phyloP scores from a whole-genome alignment of 2,797 vertebrate genomes.

The Myotis vivesi region DNA sequence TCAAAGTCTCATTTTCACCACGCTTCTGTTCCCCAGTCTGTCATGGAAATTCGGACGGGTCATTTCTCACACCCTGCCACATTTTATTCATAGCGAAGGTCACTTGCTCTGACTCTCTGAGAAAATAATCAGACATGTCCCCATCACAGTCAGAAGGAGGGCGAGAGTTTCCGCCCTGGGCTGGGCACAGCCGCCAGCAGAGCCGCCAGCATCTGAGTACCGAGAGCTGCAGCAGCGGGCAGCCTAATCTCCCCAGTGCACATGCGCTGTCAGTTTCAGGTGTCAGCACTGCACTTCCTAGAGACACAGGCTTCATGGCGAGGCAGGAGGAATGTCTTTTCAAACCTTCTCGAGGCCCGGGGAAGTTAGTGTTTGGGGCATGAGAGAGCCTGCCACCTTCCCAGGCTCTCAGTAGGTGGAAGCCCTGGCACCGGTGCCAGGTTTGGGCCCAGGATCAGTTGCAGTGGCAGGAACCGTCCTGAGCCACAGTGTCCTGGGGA shows the following conservation, averaged over 20 bases:
- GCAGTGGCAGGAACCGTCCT: neutral
- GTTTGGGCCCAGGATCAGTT: conserved; percentile 7
- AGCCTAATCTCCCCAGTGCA: neutral
- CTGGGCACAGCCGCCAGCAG: neutral
- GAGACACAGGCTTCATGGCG: conserved; percentile 8
- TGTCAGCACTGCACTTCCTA: neutral
- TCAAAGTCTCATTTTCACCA: too few species aligned
- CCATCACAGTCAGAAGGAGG: neutral
- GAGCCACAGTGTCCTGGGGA: conserved; percentile 1
- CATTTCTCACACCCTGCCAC: neutral
- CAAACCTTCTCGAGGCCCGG: neutral
- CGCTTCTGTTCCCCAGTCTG: too few species aligned
- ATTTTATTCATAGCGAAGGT: neutral
- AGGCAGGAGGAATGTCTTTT: conserved; percentile 1
- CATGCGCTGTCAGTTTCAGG: neutral
- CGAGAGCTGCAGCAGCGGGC: neutral
- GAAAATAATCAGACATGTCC: neutral
- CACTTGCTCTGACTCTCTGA: neutral
- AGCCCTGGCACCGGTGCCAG: neutral
- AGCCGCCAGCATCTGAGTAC: neutral
- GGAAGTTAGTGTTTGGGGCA: neutral
- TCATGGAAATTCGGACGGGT: too few species aligned
- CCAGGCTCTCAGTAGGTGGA: neutral
- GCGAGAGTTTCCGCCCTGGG: neutral
- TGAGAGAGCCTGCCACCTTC: neutral